Evolutionary conservation across 2,888 invertebrate species (phyloP).

Genomic region (Penaeus monodon): DNA sequence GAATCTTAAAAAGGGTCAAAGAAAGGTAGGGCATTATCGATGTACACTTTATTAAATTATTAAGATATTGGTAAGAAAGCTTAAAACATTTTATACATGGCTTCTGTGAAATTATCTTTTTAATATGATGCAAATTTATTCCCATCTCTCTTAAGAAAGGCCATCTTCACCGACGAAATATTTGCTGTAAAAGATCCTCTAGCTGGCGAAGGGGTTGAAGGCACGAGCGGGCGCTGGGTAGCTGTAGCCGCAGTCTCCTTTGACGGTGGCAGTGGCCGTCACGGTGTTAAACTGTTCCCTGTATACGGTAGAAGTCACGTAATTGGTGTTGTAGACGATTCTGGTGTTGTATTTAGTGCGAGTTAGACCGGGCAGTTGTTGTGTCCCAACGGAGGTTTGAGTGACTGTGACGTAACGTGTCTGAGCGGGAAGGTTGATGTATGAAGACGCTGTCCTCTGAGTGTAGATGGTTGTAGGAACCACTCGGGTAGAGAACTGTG

Average conservation of each 20-base stretch:
- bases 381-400: constrained; percentile 8
- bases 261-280: not conserved
- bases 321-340: constrained; percentile 25
- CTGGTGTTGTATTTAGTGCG: constrained; percentile 11
- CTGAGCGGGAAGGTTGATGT: constrained; percentile 12
- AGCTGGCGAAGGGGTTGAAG: no score
- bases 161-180: no score
- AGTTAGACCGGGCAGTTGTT: constrained; percentile 1
- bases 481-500: constrained; percentile 12
- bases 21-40: no score
- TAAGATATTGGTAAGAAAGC: no score
- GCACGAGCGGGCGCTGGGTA: not conserved
- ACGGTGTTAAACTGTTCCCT: constrained; percentile 19
- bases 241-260: constrained; percentile 7
- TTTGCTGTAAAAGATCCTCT: no score
- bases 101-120: no score
- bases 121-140: no score
- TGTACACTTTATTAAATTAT: no score
- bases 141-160: no score
- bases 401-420: constrained; percentile 18
- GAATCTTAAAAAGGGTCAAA: no score
- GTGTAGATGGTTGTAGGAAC: constrained; percentile 16
- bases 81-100: no score
- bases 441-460: constrained; percentile 16
- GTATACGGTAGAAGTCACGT: constrained; percentile 40